These are phyloP conservation scores for Agrypnia vestita DNA, from an alignment of 1,140 invertebrate genomes.

Conservation along the genomic window DNA sequence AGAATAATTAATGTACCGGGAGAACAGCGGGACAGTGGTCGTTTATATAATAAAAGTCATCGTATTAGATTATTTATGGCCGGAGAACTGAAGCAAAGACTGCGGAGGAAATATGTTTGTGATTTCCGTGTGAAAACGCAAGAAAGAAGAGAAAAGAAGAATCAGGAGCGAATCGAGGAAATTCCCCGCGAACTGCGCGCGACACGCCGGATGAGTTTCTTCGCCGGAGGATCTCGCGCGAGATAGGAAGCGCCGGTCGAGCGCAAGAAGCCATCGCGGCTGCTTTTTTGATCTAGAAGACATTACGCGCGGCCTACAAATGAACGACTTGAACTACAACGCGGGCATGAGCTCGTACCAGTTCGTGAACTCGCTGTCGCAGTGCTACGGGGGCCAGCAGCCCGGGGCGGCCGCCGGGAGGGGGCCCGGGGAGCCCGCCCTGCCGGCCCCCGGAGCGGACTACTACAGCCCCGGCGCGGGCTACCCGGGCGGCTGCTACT, in stretches of 20 bases:
- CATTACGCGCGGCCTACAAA: conserved; percentile 62
- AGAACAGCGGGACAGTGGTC: conserved; percentile 25
- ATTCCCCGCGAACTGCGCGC: neutral
- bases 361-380: conserved; percentile 94
- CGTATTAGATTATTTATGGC: conserved; percentile 49
- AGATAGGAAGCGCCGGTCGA: conserved; percentile 5
- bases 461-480: conserved; percentile 86
- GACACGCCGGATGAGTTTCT: conserved; percentile 18
- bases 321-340: conserved; percentile 74
- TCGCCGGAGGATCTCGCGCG: conserved; percentile 10
- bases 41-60: conserved; percentile 41
- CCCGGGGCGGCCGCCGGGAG: conserved; percentile 72
- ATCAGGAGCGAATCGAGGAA: neutral
- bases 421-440: conserved; percentile 72
- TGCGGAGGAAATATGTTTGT: conserved; percentile 47
- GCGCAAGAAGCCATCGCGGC: neutral
- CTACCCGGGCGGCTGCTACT: conserved; percentile 83
- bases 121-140: conserved; percentile 36
- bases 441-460: conserved; percentile 79
- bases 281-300: neutral
- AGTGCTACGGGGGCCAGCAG: conserved; percentile 82
- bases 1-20: conserved; percentile 20
- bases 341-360: conserved; percentile 95
- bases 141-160: conserved; percentile 9
- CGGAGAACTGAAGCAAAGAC: conserved; percentile 38